Conservation (phyloP, 2,113 vertebrate species). For the Malurus cyaneus region DNA sequence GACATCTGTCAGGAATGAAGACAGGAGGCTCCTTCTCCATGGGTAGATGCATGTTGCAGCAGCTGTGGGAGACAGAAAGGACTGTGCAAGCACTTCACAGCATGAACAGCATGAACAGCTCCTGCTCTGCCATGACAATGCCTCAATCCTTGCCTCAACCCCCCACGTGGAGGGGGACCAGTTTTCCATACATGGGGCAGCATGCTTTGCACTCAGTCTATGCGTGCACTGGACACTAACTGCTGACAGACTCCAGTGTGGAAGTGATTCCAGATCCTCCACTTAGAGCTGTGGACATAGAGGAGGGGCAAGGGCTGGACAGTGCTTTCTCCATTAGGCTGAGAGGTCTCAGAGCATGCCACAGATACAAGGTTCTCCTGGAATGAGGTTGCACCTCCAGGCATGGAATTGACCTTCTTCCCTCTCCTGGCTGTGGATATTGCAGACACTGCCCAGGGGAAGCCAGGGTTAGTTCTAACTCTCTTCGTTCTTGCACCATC, state of each 20-base stretch:
- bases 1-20: constrained; percentile 28
- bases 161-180: neutral
- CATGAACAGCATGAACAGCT: fast-evolving
- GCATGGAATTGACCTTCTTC: neutral
- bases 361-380: neutral
- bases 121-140: neutral
- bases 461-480: neutral
- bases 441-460: neutral
- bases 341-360: neutral
- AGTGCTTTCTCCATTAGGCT: neutral
- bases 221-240: neutral
- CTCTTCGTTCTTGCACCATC: neutral
- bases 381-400: neutral
- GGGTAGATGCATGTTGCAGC: neutral
- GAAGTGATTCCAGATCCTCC: neutral
- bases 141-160: neutral
- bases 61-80: neutral
- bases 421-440: neutral
- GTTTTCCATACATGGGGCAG: neutral
- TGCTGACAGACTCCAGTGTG: neutral
- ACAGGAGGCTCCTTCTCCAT: neutral
- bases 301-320: neutral
- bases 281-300: neutral
- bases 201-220: neutral
- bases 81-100: neutral